Conservation (phyloP, 2,888 invertebrate species). For the Oxytorus armatus region DNA sequence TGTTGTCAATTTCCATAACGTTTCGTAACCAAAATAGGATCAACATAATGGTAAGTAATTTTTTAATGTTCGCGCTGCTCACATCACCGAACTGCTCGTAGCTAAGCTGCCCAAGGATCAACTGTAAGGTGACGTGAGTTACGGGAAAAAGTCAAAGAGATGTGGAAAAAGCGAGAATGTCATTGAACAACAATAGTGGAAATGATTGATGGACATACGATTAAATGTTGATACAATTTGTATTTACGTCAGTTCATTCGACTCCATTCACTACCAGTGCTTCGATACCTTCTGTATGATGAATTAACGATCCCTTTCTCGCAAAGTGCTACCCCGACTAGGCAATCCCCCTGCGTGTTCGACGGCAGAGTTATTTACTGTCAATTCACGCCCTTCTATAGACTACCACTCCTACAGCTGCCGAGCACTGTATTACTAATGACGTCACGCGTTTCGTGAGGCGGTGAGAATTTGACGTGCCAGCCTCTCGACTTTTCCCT, state of each 20-base stretch:
- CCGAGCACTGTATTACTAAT: too few species aligned
- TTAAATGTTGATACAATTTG: neutral
- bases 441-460: too few species aligned
- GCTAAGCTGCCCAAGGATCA: too few species aligned
- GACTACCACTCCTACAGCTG: neutral
- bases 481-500: too few species aligned
- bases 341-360: constrained; percentile 28
- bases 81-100: too few species aligned
- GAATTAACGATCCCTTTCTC: constrained; percentile 57
- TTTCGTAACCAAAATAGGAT: too few species aligned
- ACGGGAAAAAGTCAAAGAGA: neutral
- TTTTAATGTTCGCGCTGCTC: too few species aligned
- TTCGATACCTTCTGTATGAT: constrained; percentile 52
- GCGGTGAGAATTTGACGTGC: too few species aligned
- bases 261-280: constrained; percentile 7
- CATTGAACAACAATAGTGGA: neutral
- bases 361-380: constrained; percentile 49
- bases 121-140: neutral
- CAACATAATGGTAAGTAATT: too few species aligned
- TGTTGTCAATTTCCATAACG: too few species aligned
- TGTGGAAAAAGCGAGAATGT: neutral
- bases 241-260: constrained; percentile 17
- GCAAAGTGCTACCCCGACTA: constrained; percentile 64
- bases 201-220: neutral
- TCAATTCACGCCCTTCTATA: constrained; percentile 26